Evolutionary conservation across 2,888 invertebrate genomes (phyloP).

Genomic region (Molanna angustata): DNA sequence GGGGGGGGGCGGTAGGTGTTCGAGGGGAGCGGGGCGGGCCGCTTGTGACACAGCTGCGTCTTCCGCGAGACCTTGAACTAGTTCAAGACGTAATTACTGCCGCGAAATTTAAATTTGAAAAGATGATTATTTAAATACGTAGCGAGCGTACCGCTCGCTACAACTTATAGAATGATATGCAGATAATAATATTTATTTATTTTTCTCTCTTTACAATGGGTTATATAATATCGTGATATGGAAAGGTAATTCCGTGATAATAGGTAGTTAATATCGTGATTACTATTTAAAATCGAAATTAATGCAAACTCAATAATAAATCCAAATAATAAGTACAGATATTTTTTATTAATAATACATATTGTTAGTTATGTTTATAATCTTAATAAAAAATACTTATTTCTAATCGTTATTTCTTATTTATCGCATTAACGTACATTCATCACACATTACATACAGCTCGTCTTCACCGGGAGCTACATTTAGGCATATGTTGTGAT

Average conservation of each 20-base stretch:
- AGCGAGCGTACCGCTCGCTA: too few relatives aligned
- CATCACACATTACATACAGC: conserved; percentile 10
- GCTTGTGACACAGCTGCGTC: too few relatives aligned
- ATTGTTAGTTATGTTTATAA: conserved; percentile 3
- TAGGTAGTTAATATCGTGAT: conserved; percentile 6
- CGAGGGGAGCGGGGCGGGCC: too few relatives aligned
- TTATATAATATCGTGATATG: conserved; percentile 1
- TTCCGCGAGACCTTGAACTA: too few relatives aligned
- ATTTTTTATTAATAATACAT: conserved; percentile 15
- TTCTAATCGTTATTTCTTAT: conserved; percentile 1
- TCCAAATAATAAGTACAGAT: neutral
- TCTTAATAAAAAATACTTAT: conserved; percentile 6
- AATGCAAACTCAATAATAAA: conserved; percentile 9
- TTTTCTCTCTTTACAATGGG: neutral
- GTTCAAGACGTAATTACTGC: too few relatives aligned
- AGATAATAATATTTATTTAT: neutral
- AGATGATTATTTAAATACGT: too few relatives aligned
- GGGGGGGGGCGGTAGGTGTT: too few relatives aligned
- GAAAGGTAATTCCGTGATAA: conserved; percentile 6
- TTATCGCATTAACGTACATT: conserved; percentile 1
- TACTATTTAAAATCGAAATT: conserved; percentile 4
- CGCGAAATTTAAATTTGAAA: too few relatives aligned
- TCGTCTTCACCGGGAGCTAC: conserved; percentile 5
- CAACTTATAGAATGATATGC: too few relatives aligned
- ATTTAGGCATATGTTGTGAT: conserved; percentile 10